A percentile compares a stretch with the other conserved stretches of the same genome.
These are phyloP conservation scores for Ellobius talpinus DNA, from an alignment of 2,113 vertebrate genomes.

Conservation along the genomic window DNA sequence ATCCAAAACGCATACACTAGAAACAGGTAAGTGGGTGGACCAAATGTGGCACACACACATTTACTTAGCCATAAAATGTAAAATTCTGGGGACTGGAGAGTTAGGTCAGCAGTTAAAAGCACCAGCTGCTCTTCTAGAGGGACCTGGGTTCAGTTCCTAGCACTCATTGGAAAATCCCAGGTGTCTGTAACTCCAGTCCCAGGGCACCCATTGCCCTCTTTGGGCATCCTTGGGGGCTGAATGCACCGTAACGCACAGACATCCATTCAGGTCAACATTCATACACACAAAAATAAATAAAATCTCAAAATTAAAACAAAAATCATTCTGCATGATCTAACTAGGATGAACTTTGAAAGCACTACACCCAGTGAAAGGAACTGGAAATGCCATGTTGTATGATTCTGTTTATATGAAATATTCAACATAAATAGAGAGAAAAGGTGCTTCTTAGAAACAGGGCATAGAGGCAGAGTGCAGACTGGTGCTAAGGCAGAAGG, in stretches of 20 bases:
- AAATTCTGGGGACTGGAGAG: not conserved
- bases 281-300: not conserved
- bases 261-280: not conserved
- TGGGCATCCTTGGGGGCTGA: not conserved
- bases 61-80: not conserved
- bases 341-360: not conserved
- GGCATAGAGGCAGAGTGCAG: not conserved
- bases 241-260: not conserved
- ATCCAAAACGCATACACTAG: not conserved
- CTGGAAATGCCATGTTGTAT: not conserved
- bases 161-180: not conserved
- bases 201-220: not conserved
- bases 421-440: not conserved
- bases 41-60: not conserved
- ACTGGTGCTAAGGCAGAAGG: not conserved
- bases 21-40: not conserved
- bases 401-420: not conserved
- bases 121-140: not conserved
- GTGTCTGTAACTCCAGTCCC: not conserved
- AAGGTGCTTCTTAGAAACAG: not conserved
- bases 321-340: not conserved
- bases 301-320: not conserved
- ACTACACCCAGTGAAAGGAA: not conserved
- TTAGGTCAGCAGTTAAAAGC: not conserved
- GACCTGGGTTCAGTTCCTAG: not conserved